Percentiles rank a stretch among this genome's conserved stretches.
These are phyloP conservation scores for Folsomia manolachei DNA, from an alignment of 2,888 invertebrate genomes.

Conservation along the genomic window DNA sequence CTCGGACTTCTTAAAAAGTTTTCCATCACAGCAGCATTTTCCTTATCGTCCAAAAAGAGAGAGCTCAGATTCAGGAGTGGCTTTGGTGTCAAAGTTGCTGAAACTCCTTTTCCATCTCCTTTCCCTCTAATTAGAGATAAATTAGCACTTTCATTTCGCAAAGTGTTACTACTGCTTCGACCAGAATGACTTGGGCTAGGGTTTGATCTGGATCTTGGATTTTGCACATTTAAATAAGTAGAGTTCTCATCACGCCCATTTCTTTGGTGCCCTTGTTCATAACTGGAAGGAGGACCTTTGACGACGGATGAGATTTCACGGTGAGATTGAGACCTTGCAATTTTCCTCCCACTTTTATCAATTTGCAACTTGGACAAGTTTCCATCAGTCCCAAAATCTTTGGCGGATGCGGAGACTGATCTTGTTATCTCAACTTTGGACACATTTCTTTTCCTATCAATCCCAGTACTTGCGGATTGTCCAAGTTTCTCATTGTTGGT, in stretches of 20 bases:
- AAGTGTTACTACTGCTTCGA: neutral
- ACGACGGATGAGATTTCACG: conserved; percentile 34
- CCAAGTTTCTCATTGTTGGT: neutral
- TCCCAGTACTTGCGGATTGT: neutral
- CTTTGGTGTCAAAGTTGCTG: neutral
- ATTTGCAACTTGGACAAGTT: conserved; percentile 13
- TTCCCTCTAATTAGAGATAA: conserved; percentile 6
- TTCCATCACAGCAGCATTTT: conserved; percentile 38
- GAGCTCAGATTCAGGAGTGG: neutral
- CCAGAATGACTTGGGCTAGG: neutral
- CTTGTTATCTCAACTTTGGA: conserved; percentile 13
- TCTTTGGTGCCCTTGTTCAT: neutral
- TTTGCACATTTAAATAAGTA: neutral
- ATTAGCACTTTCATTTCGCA: conserved; percentile 1
- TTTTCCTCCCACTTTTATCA: conserved; percentile 27
- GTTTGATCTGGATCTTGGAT: neutral
- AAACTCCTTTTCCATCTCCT: neutral
- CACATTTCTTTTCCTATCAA: neutral
- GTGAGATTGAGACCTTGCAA: conserved; percentile 40
- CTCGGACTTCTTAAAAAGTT: conserved; percentile 39
- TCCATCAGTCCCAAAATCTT: neutral
- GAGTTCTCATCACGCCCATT: too few relatives aligned
- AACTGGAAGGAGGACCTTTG: conserved; percentile 9
- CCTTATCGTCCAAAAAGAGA: conserved; percentile 22
- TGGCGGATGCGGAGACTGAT: neutral